Evolutionary conservation across 92 coral and sea anemone genomes (phyloP).

Genomic region (Paragorgia papillata): DNA sequence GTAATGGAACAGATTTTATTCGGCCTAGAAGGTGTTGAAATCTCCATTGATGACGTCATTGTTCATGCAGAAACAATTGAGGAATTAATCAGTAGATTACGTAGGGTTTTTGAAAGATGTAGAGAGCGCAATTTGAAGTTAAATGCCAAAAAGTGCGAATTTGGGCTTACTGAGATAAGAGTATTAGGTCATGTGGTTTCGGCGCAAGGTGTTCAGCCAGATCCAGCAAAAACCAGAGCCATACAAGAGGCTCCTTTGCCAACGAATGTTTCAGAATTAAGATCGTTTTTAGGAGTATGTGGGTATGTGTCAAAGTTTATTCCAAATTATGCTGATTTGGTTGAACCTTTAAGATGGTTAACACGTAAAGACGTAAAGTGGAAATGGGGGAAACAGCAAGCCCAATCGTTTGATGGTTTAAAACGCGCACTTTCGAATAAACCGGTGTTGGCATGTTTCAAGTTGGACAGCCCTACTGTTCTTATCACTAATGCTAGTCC

Average conservation of each 20-base stretch:
- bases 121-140: slow-evolving; percentile 27
- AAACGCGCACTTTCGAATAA: slow-evolving; percentile 35
- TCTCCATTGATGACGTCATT: slow-evolving; percentile 53
- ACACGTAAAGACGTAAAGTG: slow-evolving; percentile 39
- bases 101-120: slow-evolving; percentile 36
- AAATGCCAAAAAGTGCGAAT: slow-evolving; percentile 38
- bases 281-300: slow-evolving; percentile 48
- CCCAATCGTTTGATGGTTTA: slow-evolving; percentile 41
- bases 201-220: slow-evolving; percentile 39
- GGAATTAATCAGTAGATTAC: slow-evolving; percentile 30
- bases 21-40: slow-evolving; percentile 40
- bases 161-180: slow-evolving; percentile 32
- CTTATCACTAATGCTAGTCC: slow-evolving; percentile 49
- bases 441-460: slow-evolving; percentile 56
- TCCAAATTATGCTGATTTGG: slow-evolving; percentile 50
- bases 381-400: slow-evolving; percentile 47
- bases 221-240: slow-evolving; percentile 41
- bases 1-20: slow-evolving; percentile 50
- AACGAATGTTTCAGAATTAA: slow-evolving; percentile 20
- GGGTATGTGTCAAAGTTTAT: slow-evolving; percentile 51
- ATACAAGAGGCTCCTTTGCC: slow-evolving; percentile 35
- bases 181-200: slow-evolving; percentile 57
- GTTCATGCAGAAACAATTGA: slow-evolving; percentile 49
- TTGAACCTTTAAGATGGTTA: slow-evolving; percentile 44
- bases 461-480: slow-evolving; percentile 30